Base-by-base conservation (phyloP, 2,888 invertebrate species). In the Thecocarcelia acutangulata region DNA sequence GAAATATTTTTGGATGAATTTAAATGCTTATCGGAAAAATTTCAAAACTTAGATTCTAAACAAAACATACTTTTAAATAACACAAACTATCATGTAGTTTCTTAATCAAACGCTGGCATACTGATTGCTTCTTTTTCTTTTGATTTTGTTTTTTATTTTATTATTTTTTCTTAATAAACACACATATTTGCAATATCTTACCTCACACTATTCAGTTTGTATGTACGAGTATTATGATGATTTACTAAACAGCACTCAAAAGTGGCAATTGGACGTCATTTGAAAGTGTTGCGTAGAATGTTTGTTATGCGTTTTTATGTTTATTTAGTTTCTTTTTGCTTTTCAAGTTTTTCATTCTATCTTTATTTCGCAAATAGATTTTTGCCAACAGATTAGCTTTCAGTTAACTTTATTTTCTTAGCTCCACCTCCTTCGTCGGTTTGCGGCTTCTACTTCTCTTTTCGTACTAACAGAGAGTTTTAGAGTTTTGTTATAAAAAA, bases 221-320 rank as follows among this genome's bases (percentile, higher is more conserved):
- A 9, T 24, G 52, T 17, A 15, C 1, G 8, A 64, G 24, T 33
- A 33, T 33, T 59, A 21, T 40, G 21, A 73, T 73, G 81, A 77
- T 77, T 81, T 77, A 73, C 72, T 69, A 56, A 73, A 73, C 56
- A 81, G 40, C 76, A 69, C 68, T 77, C 76, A 81, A 77, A 77
- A 81, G 73, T 81, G 81, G 81, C 81, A 81, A 81, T 81, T 81
- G 81, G 81, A 68, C 81, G 75, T 81, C 77, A 81, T 63, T 66
- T 76, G 72, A 81, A 81, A 73, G 81, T 81, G 81, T 76, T 73
- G 81, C 44, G 48, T 63, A 72, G 58, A 75, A 80, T 59, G 75
- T 64, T 64, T 69, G 56, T 63, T 76, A 61, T 68, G 33, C 21
- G 8, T 54, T 75, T 52, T 59, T 21, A 44, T 56, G n/a, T n/a